Evolutionary conservation across 2,113 vertebrate genomes (phyloP).

Genomic region (Callionymus lyra): DNA sequence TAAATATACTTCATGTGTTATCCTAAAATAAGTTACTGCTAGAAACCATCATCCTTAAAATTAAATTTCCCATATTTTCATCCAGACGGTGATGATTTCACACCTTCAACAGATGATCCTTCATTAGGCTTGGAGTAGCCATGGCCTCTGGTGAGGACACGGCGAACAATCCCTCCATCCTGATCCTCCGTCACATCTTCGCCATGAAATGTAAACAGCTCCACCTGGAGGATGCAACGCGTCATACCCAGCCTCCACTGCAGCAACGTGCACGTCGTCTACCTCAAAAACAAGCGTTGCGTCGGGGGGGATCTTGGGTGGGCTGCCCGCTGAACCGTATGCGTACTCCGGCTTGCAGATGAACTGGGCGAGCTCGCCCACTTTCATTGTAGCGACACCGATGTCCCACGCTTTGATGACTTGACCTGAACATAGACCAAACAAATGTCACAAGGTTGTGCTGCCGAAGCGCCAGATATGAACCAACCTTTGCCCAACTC

Average conservation of each 20-base stretch:
- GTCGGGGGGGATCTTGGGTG: conserved; percentile 91
- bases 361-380: conserved; percentile 82
- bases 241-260: not conserved
- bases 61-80: too few relatives aligned
- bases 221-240: conserved; percentile 66
- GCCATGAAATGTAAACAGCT: conserved; percentile 88
- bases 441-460: not conserved
- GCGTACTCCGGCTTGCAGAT: conserved; percentile 91
- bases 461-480: not conserved
- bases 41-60: too few relatives aligned
- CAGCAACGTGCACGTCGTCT: conserved; percentile 8
- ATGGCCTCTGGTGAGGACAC: conserved; percentile 81
- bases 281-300: conserved; percentile 92
- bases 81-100: not conserved
- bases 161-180: conserved; percentile 86
- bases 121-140: conserved; percentile 92
- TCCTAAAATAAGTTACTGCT: too few relatives aligned
- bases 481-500: conserved; percentile 90
- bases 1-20: too few relatives aligned
- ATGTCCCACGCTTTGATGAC: conserved; percentile 98
- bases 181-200: conserved; percentile 88
- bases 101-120: conserved; percentile 85
- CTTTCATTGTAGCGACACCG: conserved; percentile 88
- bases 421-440: conserved; percentile 68
- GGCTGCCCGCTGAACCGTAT: conserved; percentile 89